Conservation (phyloP, 1,140 invertebrate species). For the Calliphora vicina region DNA sequence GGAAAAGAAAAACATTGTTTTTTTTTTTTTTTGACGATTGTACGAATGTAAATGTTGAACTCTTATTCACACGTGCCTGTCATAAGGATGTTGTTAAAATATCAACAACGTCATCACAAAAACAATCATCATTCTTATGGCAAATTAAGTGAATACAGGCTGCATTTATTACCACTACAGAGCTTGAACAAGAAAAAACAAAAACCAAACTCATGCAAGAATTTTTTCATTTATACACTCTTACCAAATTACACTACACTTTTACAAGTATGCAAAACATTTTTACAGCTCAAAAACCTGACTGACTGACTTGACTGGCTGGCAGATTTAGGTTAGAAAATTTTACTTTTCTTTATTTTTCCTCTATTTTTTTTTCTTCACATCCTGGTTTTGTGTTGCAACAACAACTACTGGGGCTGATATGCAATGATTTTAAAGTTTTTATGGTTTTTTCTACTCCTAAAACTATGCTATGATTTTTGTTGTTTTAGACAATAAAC, state of each 20-base stretch:
- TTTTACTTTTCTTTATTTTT: not conserved
- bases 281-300: not conserved
- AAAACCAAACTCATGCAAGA: too few species aligned
- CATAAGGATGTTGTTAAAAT: constrained; percentile 1
- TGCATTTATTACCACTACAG: not conserved
- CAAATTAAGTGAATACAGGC: not conserved
- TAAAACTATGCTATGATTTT: constrained; percentile 7
- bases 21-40: too few species aligned
- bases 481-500: not conserved
- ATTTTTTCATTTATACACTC: too few species aligned
- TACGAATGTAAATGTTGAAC: too few species aligned
- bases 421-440: not conserved
- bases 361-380: not conserved
- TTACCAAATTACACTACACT: not conserved
- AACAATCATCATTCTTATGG: not conserved
- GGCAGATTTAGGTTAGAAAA: constrained; percentile 1
- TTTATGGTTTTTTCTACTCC: not conserved
- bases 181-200: too few species aligned
- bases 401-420: not conserved
- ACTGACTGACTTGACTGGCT: not conserved
- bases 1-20: too few species aligned
- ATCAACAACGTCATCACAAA: not conserved
- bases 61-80: not conserved
- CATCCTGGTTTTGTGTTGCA: not conserved
- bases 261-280: not conserved